A percentile compares a stretch with the other conserved stretches of the same genome.
Conservation (phyloP, 2,888 invertebrate genomes). For the Amaurobius ferox region DNA sequence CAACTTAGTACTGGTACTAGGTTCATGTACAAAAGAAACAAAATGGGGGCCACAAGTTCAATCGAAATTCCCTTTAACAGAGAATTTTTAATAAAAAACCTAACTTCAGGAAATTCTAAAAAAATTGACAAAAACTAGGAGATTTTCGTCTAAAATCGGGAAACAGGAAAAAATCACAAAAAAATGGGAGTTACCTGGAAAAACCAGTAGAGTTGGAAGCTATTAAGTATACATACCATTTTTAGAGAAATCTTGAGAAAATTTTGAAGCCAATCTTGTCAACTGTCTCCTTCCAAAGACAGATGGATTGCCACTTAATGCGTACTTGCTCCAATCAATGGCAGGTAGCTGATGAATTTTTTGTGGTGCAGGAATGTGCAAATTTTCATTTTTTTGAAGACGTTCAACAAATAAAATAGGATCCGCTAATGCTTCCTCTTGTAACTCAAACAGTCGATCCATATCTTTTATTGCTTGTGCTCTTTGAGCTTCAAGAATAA, state of each 20-base stretch:
- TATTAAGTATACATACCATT: slow-evolving; percentile 32
- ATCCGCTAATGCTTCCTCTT: slow-evolving; percentile 84
- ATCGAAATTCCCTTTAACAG: no score
- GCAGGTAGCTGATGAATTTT: slow-evolving; percentile 79
- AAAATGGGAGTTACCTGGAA: no score
- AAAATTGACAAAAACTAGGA: no score
- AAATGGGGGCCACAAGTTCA: no score
- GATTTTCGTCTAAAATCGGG: no score
- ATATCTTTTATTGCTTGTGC: slow-evolving; percentile 81
- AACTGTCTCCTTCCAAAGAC: slow-evolving; percentile 50
- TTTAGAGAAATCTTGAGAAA: slow-evolving; percentile 36
- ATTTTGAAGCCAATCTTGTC: slow-evolving; percentile 47
- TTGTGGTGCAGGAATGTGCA: slow-evolving; percentile 83
- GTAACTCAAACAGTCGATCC: slow-evolving; percentile 83
- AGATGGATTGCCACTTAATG: slow-evolving; percentile 29
- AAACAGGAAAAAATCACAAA: no score
- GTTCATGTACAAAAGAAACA: no score
- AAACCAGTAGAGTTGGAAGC: no score
- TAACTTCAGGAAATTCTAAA: no score
- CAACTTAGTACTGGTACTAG: no score
- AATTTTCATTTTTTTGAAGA: slow-evolving; percentile 83
- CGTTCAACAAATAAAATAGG: slow-evolving; percentile 85
- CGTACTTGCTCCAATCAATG: slow-evolving; percentile 84
- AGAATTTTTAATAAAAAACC: no score
- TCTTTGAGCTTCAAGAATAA: slow-evolving; percentile 87